These are phyloP conservation scores for Morpho helenor DNA, from an alignment of 2,888 invertebrate genomes.

Conservation along the genomic window DNA sequence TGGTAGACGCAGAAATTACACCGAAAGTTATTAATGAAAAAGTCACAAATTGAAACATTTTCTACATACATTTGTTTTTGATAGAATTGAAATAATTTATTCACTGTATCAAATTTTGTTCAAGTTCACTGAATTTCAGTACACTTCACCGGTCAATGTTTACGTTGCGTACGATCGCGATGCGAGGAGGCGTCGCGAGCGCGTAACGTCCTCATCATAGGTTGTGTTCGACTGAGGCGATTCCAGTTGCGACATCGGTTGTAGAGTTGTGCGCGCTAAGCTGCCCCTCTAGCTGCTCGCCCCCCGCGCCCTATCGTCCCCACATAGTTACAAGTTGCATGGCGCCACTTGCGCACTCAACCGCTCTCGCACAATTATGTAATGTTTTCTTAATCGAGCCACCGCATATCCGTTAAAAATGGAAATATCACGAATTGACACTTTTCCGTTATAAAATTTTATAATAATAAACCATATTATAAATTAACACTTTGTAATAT, in stretches of 20 bases:
- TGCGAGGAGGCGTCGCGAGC: conserved; percentile 51
- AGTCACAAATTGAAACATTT: conserved; percentile 75
- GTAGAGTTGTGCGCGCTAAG: conserved; percentile 56
- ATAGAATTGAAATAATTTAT: conserved; percentile 32
- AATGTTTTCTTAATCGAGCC: conserved; percentile 75
- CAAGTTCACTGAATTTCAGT: conserved; percentile 38
- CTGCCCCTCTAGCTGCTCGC: conserved; percentile 52
- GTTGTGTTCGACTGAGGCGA: conserved; percentile 61
- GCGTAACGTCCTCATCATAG: conserved; percentile 66
- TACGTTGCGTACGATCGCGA: conserved; percentile 58
- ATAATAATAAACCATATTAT: neutral
- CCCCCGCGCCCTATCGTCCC: conserved; percentile 56
- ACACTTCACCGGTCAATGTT: conserved; percentile 65
- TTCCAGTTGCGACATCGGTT: conserved; percentile 44
- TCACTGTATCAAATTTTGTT: conserved; percentile 36
- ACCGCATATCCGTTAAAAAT: conserved; percentile 57
- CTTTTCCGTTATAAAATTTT: neutral
- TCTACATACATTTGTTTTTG: conserved; percentile 67
- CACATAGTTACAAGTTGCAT: conserved; percentile 72
- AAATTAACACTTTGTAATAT: neutral
- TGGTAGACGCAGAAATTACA: conserved; percentile 67
- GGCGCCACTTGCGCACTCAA: conserved; percentile 72
- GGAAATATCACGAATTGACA: conserved; percentile 25
- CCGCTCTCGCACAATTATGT: conserved; percentile 72
- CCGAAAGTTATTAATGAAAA: conserved; percentile 74